Evolutionary conservation across 2,888 invertebrate species (phyloP), one percentile per base, ranked within the genome.

Genomic region (Ferrisia virgata): DNA sequence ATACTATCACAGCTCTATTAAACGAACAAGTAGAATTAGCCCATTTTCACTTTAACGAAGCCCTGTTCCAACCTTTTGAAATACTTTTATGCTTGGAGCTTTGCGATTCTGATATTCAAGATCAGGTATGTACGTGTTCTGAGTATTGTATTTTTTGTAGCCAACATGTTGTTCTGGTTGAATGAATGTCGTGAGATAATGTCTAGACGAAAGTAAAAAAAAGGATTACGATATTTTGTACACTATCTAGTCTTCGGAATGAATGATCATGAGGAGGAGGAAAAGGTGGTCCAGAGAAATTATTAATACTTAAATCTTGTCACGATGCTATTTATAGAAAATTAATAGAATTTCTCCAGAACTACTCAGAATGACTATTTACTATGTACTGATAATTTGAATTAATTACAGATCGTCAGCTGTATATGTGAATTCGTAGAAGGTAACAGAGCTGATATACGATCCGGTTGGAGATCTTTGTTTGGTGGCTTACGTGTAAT

Each of bases 401-500:
- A 33, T 64, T 22, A 36, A 85, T 90, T 90, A 33, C 90, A 96
- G 94, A 96, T 99, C 87, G 96, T 98, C 72, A 95, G 96, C 84
- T 97, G 96, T 87, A 93, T 98, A 79, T 97, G 97, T 88, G 97
- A 97, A 89, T 96, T 98, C 87, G 98, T 99, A 0, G 97, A 98
- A 89, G 96, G 96, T 0, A 97, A 96, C 88, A 92, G 96, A 87
- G 94, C 94, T 85, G 97, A 98, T 90, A 96, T 98, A 64, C 92
- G 95, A 86, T 97, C 97, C 0, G 98, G 98, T 0, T 99, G 98
- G 98, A 91, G 98, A 83, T 96, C 98, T 0, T 90, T 99, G 1
- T 99, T 99, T 88, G 97, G 97, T 13, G 97, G 98, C 0, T 89
- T 99, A 69, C 92, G 97, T 25, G 96, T 96, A 72, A 96, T 97